Evolutionary conservation across 2,113 vertebrate genomes (phyloP).

Genomic region (Coryphaenoides rupestris): DNA sequence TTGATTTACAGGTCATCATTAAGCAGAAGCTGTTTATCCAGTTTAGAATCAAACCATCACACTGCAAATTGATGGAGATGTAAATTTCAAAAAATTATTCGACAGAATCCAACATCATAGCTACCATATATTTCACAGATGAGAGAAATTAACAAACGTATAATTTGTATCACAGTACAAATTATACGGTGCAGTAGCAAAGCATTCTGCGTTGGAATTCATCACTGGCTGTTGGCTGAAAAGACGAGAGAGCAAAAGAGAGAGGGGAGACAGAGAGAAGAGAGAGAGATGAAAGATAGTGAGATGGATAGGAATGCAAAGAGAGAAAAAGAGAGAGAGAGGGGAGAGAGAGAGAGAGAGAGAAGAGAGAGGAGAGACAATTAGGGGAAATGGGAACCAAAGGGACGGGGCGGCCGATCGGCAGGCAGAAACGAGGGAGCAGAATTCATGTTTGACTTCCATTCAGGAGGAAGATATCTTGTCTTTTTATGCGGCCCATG

Average conservation of each 20-base stretch:
- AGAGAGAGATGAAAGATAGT: background rate
- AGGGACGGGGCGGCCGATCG: conserved; percentile 5
- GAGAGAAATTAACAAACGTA: conserved; percentile 18
- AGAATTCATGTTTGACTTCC: conserved; percentile 82
- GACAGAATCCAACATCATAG: background rate
- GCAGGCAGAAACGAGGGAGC: conserved; percentile 59
- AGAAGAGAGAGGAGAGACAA: conserved; percentile 3
- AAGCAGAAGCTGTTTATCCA: too few relatives aligned
- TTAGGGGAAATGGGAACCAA: conserved; percentile 4
- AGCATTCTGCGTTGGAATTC: conserved; percentile 29
- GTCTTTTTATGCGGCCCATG: conserved; percentile 84
- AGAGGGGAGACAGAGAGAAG: background rate
- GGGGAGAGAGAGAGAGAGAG: background rate
- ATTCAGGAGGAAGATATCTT: conserved; percentile 89
- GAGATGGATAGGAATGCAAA: too few relatives aligned
- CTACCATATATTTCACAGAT: background rate
- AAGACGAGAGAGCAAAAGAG: conserved; percentile 20
- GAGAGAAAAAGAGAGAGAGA: conserved; percentile 1
- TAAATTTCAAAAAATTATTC: conserved; percentile 16
- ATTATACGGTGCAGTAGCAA: conserved; percentile 64
- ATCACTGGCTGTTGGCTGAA: too few relatives aligned
- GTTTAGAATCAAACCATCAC: conserved; percentile 16
- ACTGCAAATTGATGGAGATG: conserved; percentile 25
- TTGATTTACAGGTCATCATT: too few relatives aligned
- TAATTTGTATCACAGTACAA: conserved; percentile 16